phyloP scores from a whole-genome alignment of 2,888 invertebrate species.

The Chalcosyrphus nemorum region DNA sequence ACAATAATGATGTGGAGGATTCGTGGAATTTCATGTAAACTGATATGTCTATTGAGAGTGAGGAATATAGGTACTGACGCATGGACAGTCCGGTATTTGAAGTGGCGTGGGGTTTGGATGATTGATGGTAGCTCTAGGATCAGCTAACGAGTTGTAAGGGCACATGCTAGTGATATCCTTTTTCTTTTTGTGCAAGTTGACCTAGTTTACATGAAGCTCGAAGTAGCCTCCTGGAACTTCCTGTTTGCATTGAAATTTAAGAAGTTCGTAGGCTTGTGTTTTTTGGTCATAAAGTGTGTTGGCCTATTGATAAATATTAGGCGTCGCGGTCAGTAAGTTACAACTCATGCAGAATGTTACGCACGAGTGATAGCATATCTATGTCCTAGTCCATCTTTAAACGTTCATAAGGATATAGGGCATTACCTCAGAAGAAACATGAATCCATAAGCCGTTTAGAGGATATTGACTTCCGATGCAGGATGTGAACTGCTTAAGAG shows the following conservation, averaged over 20 bases:
- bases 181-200: neutral
- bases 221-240: neutral
- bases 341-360: no score
- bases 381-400: no score
- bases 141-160: neutral
- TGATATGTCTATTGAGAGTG: neutral
- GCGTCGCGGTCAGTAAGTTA: no score
- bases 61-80: neutral
- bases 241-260: neutral
- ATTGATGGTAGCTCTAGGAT: no score
- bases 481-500: no score
- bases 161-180: no score
- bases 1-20: neutral
- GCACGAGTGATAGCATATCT: no score
- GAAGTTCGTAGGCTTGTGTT: neutral
- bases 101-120: neutral
- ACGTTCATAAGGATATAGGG: no score
- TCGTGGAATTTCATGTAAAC: conserved; percentile 1
- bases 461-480: no score
- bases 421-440: no score
- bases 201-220: neutral
- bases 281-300: neutral
- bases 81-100: neutral
- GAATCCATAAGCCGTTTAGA: no score
- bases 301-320: neutral